Evolutionary conservation across 2,113 vertebrate genomes (phyloP).

Genomic region (Tapirus terrestris): DNA sequence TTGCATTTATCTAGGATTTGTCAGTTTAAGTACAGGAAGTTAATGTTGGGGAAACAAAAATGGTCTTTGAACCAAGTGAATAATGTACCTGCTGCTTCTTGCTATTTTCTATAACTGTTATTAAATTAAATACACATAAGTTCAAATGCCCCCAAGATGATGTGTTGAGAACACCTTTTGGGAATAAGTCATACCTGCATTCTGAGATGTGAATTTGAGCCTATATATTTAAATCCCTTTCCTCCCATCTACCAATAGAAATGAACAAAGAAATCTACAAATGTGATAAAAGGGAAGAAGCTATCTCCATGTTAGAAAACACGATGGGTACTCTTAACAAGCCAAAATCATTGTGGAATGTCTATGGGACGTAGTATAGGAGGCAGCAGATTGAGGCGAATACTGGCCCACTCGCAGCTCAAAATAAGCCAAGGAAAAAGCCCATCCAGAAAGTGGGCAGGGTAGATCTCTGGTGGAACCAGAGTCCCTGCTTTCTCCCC

Average conservation of each 20-base stretch:
- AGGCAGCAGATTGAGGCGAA: not conserved
- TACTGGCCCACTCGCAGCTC: not conserved
- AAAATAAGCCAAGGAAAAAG: not conserved
- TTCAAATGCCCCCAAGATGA: slow-evolving; percentile 63
- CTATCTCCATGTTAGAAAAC: not conserved
- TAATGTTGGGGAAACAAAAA: slow-evolving; percentile 82
- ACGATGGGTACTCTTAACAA: not conserved
- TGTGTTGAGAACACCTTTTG: slow-evolving; percentile 52
- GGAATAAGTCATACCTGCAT: slow-evolving; percentile 62
- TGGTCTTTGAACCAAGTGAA: slow-evolving; percentile 80
- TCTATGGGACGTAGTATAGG: not conserved
- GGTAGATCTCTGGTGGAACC: not conserved
- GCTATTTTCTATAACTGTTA: slow-evolving; percentile 70
- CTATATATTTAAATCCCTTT: slow-evolving; percentile 12
- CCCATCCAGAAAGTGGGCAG: not conserved
- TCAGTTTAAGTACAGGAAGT: slow-evolving; percentile 78
- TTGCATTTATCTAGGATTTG: slow-evolving; percentile 78
- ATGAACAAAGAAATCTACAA: slow-evolving; percentile 46
- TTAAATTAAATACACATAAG: slow-evolving; percentile 70
- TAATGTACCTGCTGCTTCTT: slow-evolving; percentile 62
- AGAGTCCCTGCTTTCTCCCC: not conserved
- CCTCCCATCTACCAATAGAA: not conserved
- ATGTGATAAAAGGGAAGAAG: not conserved
- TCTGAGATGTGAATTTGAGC: slow-evolving; percentile 39
- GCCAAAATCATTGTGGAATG: not conserved